Base-by-base conservation (phyloP, 2,888 invertebrate species). In the Chloroclysta siterata region DNA sequence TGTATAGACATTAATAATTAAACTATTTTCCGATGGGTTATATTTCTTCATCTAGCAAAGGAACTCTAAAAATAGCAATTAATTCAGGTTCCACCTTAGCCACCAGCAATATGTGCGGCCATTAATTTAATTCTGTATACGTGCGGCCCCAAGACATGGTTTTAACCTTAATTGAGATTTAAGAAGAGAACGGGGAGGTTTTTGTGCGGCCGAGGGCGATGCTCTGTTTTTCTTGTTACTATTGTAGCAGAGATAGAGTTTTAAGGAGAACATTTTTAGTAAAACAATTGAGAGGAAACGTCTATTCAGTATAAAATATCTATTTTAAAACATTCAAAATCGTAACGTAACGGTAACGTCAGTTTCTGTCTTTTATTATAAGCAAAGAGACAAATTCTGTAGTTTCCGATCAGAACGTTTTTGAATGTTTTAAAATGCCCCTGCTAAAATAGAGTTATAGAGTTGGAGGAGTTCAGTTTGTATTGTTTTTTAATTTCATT, bases 101-200 rank as follows among this genome's bases (percentile, higher is more conserved):
- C 66, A 67, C 65, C 57, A 66, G 92, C 92, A 92, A 93, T 93
- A 92, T 93, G 90, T 93, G 92, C 76, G 81, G 82, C 89, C 93
- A 93, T 93, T 93, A 92, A 93, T 93, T 93, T 90, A 91, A 91
- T 92, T 90, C 90, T 88, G 87, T 85, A 85, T 88, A 89, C 90
- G 90, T 90, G 89, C 82, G 80, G 84, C 78, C 83, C 83, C 85
- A 81, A 87, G 92, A 90, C 90, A 88, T 84, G 91, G 90, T 90
- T 90, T 90, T 87, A 88, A 89, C 90, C 90, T 84, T 92, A 93
- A 93, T 93, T 91, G 92, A 89, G 92, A 93, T 92, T 92, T 92
- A 93, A 93, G 92, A 91, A 91, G 76, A 73, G 81, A 83, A 80
- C n/a, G 72, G 80, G 82, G 79, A 76, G 82, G 86, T 85, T 88